These are phyloP conservation scores for Scaptomyza reducta DNA, from an alignment of 2,888 invertebrate genomes.

Conservation along the genomic window DNA sequence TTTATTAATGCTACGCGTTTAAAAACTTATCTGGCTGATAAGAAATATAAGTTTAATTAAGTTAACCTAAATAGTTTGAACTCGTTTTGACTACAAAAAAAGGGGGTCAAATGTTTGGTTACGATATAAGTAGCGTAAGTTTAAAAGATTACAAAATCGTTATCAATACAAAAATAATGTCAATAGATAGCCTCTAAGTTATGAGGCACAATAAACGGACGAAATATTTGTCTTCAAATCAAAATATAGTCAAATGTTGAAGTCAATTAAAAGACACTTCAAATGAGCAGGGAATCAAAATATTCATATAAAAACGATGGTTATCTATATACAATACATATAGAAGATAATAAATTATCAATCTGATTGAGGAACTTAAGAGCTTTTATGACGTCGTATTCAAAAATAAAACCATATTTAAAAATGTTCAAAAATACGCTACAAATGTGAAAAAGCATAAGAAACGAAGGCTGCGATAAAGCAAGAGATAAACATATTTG, in stretches of 20 bases:
- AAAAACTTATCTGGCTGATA: not conserved
- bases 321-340: constrained; percentile 5
- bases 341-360: constrained; percentile 25
- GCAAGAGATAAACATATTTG: constrained; percentile 44
- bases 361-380: constrained; percentile 4
- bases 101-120: not conserved
- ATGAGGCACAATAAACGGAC: constrained; percentile 12
- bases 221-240: not conserved
- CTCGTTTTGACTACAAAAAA: not conserved
- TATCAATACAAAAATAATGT: not conserved
- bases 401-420: not conserved
- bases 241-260: not conserved
- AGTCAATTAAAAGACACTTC: constrained; percentile 11
- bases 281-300: constrained; percentile 9
- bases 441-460: constrained; percentile 22
- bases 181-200: not conserved
- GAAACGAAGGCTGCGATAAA: constrained; percentile 21
- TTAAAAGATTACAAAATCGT: not conserved
- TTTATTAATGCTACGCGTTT: not conserved
- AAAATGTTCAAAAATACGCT: constrained; percentile 6
- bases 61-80: not conserved
- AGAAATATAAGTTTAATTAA: not conserved
- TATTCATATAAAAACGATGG: constrained; percentile 8
- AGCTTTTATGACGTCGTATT: constrained; percentile 2
- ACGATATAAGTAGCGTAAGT: not conserved